Evolutionary conservation across 2,113 vertebrate species (phyloP), one percentile per base, ranked within the genome.

Genomic region (Atlantisia rogersi): DNA sequence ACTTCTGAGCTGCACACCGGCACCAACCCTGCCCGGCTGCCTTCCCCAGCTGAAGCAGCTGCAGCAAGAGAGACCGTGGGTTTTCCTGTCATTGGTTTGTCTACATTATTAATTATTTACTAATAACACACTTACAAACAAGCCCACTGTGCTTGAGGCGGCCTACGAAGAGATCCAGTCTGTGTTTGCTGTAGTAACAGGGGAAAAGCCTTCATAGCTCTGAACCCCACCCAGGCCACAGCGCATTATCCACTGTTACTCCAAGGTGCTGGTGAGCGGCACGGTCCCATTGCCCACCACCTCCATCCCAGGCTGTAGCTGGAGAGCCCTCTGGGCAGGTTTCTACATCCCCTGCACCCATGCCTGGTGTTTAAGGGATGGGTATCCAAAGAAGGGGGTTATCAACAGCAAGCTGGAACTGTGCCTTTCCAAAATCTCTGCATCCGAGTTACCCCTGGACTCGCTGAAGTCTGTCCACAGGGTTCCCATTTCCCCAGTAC

Each of bases 211-310:
- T 12, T 19, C 15, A 6, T 22, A 2, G 48, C 53, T 15, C 17
- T 5, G 12, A 74, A 4, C 40, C 53, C 20, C 65, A 20, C 22
- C 1, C 55, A 59, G 74, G 26, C 53, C 76, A 29, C 52, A 26
- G 22, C 1, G 0, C 32, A 3, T 42, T 17, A 3, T 24, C 26
- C 79, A 14, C 31, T 0, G 0, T 9, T 6, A 6, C 9, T 32
- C 73, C 3, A 3, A 52, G 73, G 11, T 6, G 50, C 5, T 78
- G 82, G 8, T 10, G 56, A 32, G 8, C 29, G 8, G 1, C 15
- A 3, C 0, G 4, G 39, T 4, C 60, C 56, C 12, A 1, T 1
- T 22, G 31, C 50, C 35, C 68, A 42, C 9, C 35, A 3, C 1
- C 32, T 32, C 58, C 83, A 53, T 1, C 80, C 80, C 76, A 32